Evolutionary conservation across 2,888 invertebrate genomes (phyloP).

Genomic region (Diarsia rubi): DNA sequence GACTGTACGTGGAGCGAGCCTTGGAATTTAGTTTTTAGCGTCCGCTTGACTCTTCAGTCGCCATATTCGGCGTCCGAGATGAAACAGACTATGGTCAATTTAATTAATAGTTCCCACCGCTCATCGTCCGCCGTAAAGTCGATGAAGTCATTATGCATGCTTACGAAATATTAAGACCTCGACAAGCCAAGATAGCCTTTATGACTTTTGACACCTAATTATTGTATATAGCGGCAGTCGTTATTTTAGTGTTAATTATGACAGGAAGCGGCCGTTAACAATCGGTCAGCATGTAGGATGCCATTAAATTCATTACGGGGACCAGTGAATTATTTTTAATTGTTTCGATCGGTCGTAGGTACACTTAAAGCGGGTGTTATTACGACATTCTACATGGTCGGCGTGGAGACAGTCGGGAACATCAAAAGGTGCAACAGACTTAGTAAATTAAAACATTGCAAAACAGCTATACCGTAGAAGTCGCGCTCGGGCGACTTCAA

Average conservation of each 20-base stretch:
- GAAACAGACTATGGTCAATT: constrained; percentile 77
- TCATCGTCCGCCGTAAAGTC: constrained; percentile 70
- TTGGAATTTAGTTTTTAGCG: constrained; percentile 84
- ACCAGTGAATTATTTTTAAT: constrained; percentile 63
- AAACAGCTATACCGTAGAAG: constrained; percentile 84
- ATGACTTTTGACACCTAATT: constrained; percentile 67
- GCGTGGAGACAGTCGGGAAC: constrained; percentile 84
- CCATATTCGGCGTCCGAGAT: constrained; percentile 80
- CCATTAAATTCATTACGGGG: constrained; percentile 58
- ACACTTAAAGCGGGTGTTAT: constrained; percentile 56
- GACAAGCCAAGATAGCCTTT: constrained; percentile 56
- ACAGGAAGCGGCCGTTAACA: constrained; percentile 54
- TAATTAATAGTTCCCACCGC: constrained; percentile 82
- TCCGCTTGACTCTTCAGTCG: constrained; percentile 74
- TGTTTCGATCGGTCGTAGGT: constrained; percentile 60
- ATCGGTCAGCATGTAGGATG: constrained; percentile 64
- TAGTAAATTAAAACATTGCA: constrained; percentile 89
- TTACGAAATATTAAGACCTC: constrained; percentile 78
- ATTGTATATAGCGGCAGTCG: constrained; percentile 54
- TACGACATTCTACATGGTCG: constrained; percentile 72
- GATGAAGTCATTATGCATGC: constrained; percentile 85
- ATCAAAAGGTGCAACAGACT: constrained; percentile 80
- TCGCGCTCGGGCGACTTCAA: constrained; percentile 86
- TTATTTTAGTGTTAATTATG: constrained; percentile 64
- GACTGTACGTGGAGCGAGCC: constrained; percentile 74